Evolutionary conservation across 1,140 invertebrate genomes (phyloP), one percentile per base, ranked within the genome.

Genomic region (Fopius arisanus): DNA sequence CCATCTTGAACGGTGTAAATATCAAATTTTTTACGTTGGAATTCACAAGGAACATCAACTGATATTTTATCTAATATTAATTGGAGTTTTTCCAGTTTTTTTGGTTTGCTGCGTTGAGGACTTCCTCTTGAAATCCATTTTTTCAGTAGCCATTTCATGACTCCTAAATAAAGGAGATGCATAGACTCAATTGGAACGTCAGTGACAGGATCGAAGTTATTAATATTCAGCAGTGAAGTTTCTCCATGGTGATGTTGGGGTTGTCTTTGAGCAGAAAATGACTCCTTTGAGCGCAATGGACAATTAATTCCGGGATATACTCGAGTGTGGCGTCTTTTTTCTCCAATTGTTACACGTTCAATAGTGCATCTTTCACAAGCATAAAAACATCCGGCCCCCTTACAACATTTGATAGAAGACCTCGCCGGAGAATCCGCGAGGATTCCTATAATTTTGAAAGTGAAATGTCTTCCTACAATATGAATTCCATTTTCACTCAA

Each of bases 111-210:
- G 19, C 71, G 51, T 74, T 73, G 72, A 14, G 29, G 14, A 65
- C 63, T 70, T 43, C 66, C 67, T 43, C 67, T 43, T n/a, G 37
- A 54, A 12, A 67, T 54, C 73, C 68, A 76, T 16, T 62, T 73
- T 66, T 75, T 67, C 51, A 78, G 67, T 31, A 80, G 67, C 14
- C 43, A 70, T 70, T 77, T 78, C 59, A 67, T 68, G 10, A 77
- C 70, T 21, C 75, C 74, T 16, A 12, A n/a, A 66, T 62, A 75
- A 10, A 78, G 62, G 2, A 75, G 59, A 71, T 78, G 72, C 78
- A 80, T 80, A 0, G 43, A 54, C n/a, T 78, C 74, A 14, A 78
- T 51, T 10, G 76, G 33, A 48, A 80, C 71, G 3, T 33, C 2
- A 51, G 69, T 69, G 7, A 75, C 54, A 1, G 63, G 65, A 75